Evolutionary conservation across 2,113 vertebrate species (phyloP).

Genomic region (Charadrius vociferus): DNA sequence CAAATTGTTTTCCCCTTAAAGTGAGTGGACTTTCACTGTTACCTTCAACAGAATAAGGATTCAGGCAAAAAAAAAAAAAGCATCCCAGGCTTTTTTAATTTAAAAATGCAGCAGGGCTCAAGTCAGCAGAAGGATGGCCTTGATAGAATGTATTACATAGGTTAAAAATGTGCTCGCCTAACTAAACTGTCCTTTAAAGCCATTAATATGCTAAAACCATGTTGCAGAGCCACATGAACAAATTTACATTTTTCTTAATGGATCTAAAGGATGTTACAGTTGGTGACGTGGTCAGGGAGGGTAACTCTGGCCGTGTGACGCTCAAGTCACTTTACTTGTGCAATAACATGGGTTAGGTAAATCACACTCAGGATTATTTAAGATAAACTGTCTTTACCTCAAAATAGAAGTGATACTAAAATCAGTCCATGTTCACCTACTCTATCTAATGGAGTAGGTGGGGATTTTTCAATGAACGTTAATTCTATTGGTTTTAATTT

Average conservation of each 20-base stretch:
- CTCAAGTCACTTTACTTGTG: accelerated
- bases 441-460: accelerated
- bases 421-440: not conserved
- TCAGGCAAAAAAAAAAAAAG: not conserved
- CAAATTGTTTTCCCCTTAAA: not conserved
- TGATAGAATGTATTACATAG: not conserved
- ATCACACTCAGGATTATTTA: not conserved
- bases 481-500: not conserved
- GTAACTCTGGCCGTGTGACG: not conserved
- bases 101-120: not conserved
- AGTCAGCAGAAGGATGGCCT: not conserved
- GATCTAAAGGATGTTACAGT: not conserved
- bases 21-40: not conserved
- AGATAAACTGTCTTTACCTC: not conserved
- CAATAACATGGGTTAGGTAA: not conserved
- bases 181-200: not conserved
- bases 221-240: not conserved
- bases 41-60: not conserved
- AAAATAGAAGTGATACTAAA: not conserved
- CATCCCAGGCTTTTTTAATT: not conserved
- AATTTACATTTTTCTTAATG: not conserved
- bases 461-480: not conserved
- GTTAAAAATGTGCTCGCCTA: not conserved
- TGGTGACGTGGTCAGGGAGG: not conserved
- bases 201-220: not conserved